Percentiles rank a stretch among this genome's conserved stretches.
phyloP scores from a whole-genome alignment of 2,113 vertebrate species.

The Syngnathus floridae region DNA sequence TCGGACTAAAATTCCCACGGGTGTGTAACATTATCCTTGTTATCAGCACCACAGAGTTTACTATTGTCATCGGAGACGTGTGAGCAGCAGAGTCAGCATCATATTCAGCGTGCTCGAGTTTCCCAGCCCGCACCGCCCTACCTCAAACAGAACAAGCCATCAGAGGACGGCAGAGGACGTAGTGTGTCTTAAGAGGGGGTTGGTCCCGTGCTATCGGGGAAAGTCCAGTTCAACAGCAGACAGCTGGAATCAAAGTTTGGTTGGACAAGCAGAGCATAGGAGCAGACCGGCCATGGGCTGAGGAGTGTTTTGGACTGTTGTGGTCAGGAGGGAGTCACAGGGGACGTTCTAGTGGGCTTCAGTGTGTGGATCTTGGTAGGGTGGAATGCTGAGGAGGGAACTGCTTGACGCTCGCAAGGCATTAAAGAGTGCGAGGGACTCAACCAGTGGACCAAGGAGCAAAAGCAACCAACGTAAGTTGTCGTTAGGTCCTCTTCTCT shows the following conservation, averaged over 20 bases:
- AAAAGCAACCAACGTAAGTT: conserved; percentile 61
- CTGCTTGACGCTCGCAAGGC: conserved; percentile 57
- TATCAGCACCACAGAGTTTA: neutral
- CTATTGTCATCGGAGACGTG: neutral
- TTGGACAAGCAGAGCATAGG: conserved; percentile 19
- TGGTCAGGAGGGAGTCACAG: neutral
- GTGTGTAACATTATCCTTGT: neutral
- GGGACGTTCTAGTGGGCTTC: neutral
- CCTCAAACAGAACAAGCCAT: conserved; percentile 21
- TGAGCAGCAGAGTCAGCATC: neutral
- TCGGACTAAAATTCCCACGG: neutral
- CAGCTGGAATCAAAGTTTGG: conserved; percentile 27
- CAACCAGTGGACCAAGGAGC: conserved; percentile 39
- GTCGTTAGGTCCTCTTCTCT: conserved; percentile 11
- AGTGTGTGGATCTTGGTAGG: neutral
- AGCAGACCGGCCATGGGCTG: conserved; percentile 33
- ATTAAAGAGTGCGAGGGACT: conserved; percentile 45
- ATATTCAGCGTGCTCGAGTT: conserved; percentile 10
- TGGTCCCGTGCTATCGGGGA: conserved; percentile 27
- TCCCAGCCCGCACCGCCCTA: conserved; percentile 10
- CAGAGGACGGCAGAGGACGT: conserved; percentile 53
- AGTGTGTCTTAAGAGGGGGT: conserved; percentile 19
- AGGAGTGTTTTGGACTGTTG: conserved; percentile 4
- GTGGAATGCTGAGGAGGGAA: conserved; percentile 49
- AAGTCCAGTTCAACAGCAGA: conserved; percentile 27